Percentiles rank a stretch among this genome's conserved stretches.
Conservation (phyloP, 2,113 vertebrate species). For the Oenanthe melanoleuca region DNA sequence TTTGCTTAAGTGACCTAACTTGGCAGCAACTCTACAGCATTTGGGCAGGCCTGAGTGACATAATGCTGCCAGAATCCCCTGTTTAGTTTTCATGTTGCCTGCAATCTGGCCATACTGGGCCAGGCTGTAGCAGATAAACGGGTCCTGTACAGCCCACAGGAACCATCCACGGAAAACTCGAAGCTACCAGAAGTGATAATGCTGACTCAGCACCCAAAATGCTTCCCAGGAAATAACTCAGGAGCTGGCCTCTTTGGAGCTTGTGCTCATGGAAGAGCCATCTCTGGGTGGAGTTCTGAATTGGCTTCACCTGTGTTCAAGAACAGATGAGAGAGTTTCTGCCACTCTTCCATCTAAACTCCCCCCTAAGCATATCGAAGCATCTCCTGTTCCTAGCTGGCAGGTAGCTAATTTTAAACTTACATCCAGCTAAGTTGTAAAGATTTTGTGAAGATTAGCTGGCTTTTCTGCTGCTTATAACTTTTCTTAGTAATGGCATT, state of each 20-base stretch:
- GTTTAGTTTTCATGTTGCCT: slow-evolving; percentile 57
- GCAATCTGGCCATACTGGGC: background rate
- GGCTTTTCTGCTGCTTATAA: background rate
- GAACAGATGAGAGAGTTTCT: background rate
- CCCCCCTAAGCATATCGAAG: background rate
- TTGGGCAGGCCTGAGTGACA: slow-evolving; percentile 20
- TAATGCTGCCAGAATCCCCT: slow-evolving; percentile 54
- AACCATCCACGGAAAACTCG: background rate
- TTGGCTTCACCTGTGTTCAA: background rate
- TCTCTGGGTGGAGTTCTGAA: background rate
- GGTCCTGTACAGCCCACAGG: background rate
- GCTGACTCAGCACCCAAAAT: slow-evolving; percentile 14
- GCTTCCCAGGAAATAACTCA: background rate
- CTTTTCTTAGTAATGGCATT: background rate
- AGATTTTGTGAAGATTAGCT: background rate
- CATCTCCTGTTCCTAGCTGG: background rate
- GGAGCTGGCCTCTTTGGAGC: background rate
- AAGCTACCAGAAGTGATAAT: background rate
- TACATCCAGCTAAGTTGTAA: background rate
- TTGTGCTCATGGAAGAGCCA: background rate
- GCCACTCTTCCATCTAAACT: background rate
- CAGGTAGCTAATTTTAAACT: background rate
- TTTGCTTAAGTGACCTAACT: slow-evolving; percentile 60
- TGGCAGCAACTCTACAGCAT: background rate
- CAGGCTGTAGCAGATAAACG: slow-evolving; percentile 10